Evolutionary conservation across 1,140 invertebrate species (phyloP), one percentile per base, ranked within the genome.

Genomic region (Euura saliciscinereae): DNA sequence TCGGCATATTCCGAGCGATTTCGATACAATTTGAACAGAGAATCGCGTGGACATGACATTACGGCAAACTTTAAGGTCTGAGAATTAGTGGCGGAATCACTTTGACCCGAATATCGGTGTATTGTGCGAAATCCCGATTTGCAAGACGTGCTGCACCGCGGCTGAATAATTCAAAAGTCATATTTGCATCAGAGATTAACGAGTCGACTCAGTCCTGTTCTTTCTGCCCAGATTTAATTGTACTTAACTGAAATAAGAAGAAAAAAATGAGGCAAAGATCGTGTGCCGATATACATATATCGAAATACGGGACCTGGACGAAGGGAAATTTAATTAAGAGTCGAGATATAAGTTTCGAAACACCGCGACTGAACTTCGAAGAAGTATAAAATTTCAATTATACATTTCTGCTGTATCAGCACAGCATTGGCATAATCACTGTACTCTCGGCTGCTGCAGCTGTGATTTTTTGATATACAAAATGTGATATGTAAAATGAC

Each of bases 311-410:
- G 51, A 59, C 6, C 51, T n/a, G 4, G 51, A n/a, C 51, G 13
- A 59, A 59, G 51, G 51, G 51, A 59, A 59, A 59, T 59, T 59
- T 59, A 59, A 59, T 59, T 59, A 59, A 11, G 6, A 59, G 51
- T 59, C 51, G 2, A 11, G 28, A 5, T 8, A 6, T 59, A 59
- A 59, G 51, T 59, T 59, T 59, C 13, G 13, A 59, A 59, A 59
- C 5, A 59, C 51, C 13, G 28, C 28, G 51, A n/a, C 51, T 59
- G 3, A 59, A 59, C 51, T 59, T 11, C 5, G 6, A 59, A 59
- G 13, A n/a, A 11, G 51, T 11, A 59, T 59, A 59, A 59, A 59
- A 8, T 59, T 59, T 59, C 51, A 59, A 59, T 59, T 59, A 59
- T 11, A 59, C 51, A 28, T 28, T 28, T 28, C 28, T 28, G 28